These are phyloP conservation scores for Autographa pulchrina DNA, from an alignment of 2,888 invertebrate genomes.

Conservation along the genomic window DNA sequence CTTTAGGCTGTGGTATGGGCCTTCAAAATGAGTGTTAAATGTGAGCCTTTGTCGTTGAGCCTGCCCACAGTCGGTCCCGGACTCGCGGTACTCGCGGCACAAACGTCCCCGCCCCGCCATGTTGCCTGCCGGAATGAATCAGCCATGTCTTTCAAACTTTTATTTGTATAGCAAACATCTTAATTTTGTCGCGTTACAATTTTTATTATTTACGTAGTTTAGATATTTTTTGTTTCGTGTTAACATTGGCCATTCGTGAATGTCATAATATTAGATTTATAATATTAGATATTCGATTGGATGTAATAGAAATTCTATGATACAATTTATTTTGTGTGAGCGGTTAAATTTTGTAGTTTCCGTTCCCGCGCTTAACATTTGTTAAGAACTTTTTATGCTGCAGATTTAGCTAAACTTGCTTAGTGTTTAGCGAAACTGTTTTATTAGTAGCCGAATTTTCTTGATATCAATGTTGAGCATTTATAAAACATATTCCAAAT, in stretches of 20 bases:
- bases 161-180: conserved; percentile 73
- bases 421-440: conserved; percentile 32
- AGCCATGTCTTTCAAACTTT: conserved; percentile 49
- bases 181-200: conserved; percentile 70
- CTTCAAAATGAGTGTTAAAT: conserved; percentile 40
- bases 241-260: conserved; percentile 81
- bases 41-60: conserved; percentile 32
- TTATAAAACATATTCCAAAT: conserved; percentile 36
- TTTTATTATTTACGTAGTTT: conserved; percentile 74
- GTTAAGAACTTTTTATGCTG: conserved; percentile 44
- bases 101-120: conserved; percentile 47
- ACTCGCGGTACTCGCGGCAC: conserved; percentile 57
- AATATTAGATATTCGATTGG: conserved; percentile 81
- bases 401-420: conserved; percentile 35
- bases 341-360: conserved; percentile 61
- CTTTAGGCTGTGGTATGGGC: conserved; percentile 55
- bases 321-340: conserved; percentile 69
- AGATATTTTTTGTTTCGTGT: conserved; percentile 75
- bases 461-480: conserved; percentile 32
- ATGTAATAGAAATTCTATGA: conserved; percentile 68
- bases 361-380: conserved; percentile 57
- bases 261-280: conserved; percentile 86
- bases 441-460: conserved; percentile 37
- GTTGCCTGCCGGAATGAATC: conserved; percentile 53
- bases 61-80: conserved; percentile 44